Conservation (phyloP, 2,888 invertebrate genomes). For the Hybos culiciformis region DNA sequence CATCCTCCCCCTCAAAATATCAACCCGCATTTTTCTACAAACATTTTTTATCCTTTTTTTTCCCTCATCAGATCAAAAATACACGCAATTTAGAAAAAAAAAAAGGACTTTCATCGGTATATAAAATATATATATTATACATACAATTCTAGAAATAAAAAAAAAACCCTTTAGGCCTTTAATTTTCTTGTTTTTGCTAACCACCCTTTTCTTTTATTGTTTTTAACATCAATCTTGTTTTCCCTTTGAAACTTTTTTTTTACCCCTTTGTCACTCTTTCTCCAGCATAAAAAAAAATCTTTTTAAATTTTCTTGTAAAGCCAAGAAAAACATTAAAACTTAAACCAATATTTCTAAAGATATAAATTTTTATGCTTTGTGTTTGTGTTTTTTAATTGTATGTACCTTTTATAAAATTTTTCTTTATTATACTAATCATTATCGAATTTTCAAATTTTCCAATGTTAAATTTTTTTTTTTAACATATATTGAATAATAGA, state of each 20-base stretch:
- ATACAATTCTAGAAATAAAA: neutral
- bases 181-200: neutral
- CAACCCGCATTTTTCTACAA: neutral
- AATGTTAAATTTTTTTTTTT: too few species aligned
- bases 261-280: neutral
- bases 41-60: neutral
- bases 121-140: neutral
- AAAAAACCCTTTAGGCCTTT: constrained; percentile 4
- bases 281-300: too few species aligned
- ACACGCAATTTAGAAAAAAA: constrained; percentile 1
- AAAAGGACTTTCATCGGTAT: neutral
- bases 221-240: neutral
- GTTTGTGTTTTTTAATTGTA: too few species aligned
- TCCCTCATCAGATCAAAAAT: neutral
- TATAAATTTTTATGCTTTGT: too few species aligned
- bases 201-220: constrained; percentile 1
- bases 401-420: too few species aligned
- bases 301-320: too few species aligned
- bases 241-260: neutral
- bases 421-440: too few species aligned
- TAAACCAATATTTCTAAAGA: too few species aligned
- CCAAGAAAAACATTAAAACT: too few species aligned
- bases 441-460: too few species aligned
- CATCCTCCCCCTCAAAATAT: neutral
- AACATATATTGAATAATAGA: too few species aligned